Conservation (phyloP, 2,888 invertebrate species). For the Microctonus hyperodae region DNA sequence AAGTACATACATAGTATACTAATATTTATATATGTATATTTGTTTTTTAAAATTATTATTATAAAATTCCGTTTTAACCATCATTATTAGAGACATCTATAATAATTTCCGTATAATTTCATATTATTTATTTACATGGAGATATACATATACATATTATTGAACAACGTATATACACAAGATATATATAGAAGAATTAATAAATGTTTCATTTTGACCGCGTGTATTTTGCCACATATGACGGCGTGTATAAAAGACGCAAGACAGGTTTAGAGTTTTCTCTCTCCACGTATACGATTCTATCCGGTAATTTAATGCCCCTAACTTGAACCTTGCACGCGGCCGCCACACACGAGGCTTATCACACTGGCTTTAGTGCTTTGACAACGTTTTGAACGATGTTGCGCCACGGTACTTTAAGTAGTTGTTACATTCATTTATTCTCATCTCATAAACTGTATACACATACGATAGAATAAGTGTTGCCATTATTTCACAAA, state of each 20-base stretch:
- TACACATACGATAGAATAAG: background rate
- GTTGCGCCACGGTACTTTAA: slow-evolving; percentile 12
- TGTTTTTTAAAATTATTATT: background rate
- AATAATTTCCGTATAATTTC: background rate
- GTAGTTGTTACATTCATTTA: slow-evolving; percentile 20
- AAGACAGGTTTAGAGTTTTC: slow-evolving; percentile 24
- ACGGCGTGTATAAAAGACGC: background rate
- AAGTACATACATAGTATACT: too few relatives aligned
- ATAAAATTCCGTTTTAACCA: background rate
- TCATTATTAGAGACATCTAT: slow-evolving; percentile 1
- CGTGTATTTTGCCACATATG: slow-evolving; percentile 6
- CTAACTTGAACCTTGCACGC: slow-evolving; percentile 18
- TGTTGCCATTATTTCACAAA: background rate
- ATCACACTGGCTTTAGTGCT: slow-evolving; percentile 17
- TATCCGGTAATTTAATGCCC: slow-evolving; percentile 31
- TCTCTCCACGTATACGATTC: slow-evolving; percentile 15
- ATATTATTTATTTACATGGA: background rate
- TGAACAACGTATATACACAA: too few relatives aligned
- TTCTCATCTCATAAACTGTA: slow-evolving; percentile 9
- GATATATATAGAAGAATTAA: background rate
- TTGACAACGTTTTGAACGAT: slow-evolving; percentile 26
- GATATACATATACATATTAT: background rate
- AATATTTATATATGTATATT: too few relatives aligned
- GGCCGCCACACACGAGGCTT: slow-evolving; percentile 28
- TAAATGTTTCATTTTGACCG: slow-evolving; percentile 6